These are phyloP conservation scores for Coecobrya sp. DNA, from an alignment of 2,888 invertebrate genomes.

Conservation along the genomic window DNA sequence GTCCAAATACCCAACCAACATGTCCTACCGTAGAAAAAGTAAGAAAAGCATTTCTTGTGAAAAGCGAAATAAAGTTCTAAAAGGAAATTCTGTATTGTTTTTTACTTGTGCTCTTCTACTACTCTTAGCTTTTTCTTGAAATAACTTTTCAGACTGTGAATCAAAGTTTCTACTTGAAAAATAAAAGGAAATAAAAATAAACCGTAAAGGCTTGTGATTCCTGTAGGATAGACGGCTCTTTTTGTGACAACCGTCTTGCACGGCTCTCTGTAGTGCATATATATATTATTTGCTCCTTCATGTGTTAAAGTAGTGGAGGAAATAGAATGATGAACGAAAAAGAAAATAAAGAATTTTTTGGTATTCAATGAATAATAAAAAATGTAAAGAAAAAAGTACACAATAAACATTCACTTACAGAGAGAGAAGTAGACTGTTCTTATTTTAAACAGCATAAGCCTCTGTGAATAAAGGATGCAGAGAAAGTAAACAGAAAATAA, in stretches of 20 bases:
- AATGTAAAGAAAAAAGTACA: neutral
- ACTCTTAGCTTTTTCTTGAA: neutral
- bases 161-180: constrained; percentile 29
- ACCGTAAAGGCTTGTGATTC: neutral
- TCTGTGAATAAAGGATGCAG: neutral
- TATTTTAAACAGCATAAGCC: neutral
- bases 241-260: constrained; percentile 7
- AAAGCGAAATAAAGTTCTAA: neutral
- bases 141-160: neutral
- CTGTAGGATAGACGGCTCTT: constrained; percentile 27
- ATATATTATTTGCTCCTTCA: neutral
- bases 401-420: neutral
- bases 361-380: constrained; percentile 52
- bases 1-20: neutral
- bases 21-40: neutral
- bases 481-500: constrained; percentile 40
- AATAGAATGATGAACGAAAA: neutral
- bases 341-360: neutral
- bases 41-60: neutral
- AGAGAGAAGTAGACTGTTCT: neutral
- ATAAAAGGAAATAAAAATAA: neutral
- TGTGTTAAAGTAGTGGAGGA: neutral
- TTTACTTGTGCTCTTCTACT: neutral
- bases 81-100: neutral
- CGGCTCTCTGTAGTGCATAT: neutral